phyloP scores from a whole-genome alignment of 2,888 invertebrate species.

The Dasypogon diadema region DNA sequence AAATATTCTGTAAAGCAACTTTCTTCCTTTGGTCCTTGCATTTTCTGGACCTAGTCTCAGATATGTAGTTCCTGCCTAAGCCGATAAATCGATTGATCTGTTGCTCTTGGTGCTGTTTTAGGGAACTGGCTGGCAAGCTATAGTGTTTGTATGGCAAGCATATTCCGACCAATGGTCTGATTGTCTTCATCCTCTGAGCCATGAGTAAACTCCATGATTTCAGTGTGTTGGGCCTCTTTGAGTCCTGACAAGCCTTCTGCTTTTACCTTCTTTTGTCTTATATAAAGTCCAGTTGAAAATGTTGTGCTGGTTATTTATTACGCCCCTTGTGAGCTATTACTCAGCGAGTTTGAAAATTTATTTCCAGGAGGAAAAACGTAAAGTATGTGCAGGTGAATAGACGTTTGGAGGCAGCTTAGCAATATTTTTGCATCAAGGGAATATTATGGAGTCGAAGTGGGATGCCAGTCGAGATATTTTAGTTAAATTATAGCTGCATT shows the following conservation, averaged over 20 bases:
- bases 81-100: constrained; percentile 55
- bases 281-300: constrained; percentile 43
- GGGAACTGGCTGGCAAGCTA: background rate
- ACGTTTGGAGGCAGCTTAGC: constrained; percentile 6
- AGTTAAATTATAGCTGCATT: constrained; percentile 12
- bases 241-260: background rate
- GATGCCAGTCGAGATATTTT: background rate
- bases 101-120: constrained; percentile 44
- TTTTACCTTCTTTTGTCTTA: background rate
- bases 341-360: constrained; percentile 49
- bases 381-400: constrained; percentile 13
- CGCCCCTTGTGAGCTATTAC: constrained; percentile 46
- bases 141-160: constrained; percentile 7
- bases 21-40: constrained; percentile 38
- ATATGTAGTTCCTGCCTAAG: constrained; percentile 51
- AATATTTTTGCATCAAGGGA: constrained; percentile 26
- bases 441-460: constrained; percentile 26
- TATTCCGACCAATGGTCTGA: constrained; percentile 1
- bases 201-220: constrained; percentile 3
- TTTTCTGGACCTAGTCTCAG: constrained; percentile 22
- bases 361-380: constrained; percentile 15
- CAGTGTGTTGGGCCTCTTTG: constrained; percentile 9
- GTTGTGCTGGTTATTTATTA: constrained; percentile 38
- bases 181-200: background rate
- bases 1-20: constrained; percentile 26